Conservation (phyloP, 2,888 invertebrate species). For the Tanypteryx hageni region DNA sequence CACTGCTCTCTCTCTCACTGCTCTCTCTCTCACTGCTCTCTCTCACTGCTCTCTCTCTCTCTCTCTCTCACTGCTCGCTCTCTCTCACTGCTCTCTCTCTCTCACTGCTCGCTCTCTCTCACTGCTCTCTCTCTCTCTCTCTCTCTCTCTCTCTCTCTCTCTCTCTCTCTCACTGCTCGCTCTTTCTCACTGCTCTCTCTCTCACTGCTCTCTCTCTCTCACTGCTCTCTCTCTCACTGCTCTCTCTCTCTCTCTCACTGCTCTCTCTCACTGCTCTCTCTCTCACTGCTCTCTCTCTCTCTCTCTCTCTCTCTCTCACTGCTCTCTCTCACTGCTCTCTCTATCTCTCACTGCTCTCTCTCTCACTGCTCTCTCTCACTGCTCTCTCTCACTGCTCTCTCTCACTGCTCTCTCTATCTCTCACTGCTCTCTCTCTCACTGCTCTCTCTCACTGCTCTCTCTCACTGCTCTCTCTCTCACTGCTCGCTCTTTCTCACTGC, state of each 20-base stretch:
- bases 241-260: neutral
- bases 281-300: too few relatives aligned
- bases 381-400: neutral
- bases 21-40: neutral
- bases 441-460: too few relatives aligned
- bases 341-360: too few relatives aligned
- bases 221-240: neutral
- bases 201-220: too few relatives aligned
- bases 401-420: too few relatives aligned
- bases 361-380: neutral
- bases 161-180: neutral
- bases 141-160: neutral
- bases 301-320: neutral
- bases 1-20: too few relatives aligned
- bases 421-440: neutral
- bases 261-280: neutral
- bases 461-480: neutral
- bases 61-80: neutral
- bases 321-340: too few relatives aligned
- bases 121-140: neutral
- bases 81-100: neutral
- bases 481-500: too few relatives aligned
- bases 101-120: neutral
- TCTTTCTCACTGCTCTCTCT: neutral
- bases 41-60: too few relatives aligned